Evolutionary conservation across 2,797 vertebrate genomes (phyloP), one percentile per base, ranked within the genome.

Genomic region (Mycteria americana): DNA sequence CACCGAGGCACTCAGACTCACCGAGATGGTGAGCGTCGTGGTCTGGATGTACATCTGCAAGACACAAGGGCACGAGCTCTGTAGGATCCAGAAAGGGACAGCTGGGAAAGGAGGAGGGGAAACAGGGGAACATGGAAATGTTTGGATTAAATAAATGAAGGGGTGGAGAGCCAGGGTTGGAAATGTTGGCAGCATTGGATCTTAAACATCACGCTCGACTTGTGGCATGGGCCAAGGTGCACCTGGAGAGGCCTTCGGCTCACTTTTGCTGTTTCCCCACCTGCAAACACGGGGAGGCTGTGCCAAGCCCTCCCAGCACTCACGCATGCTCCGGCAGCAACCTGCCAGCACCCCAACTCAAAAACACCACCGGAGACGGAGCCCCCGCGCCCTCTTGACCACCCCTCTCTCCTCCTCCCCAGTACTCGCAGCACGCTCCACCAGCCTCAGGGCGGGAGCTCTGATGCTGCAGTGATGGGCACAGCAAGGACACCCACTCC

Each of bases 41-140:
- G 99, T 99, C 98, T 99, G 99, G 98, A 99, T 99, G 95, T 99
- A 99, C 98, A 99, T 98, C 99, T 99, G 98, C 68, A 93, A 97
- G 93, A 87, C 60, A 96, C 57, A 88, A 95, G 57, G 41, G 22
- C 63, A 24, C 0, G 7, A 39, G 72, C n/a, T 3, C 45, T 4
- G 10, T 0, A 22, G 48, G 46, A 6, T 30, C 35, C 51, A 3
- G 3, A 27, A 59, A 43, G 11, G 41, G 23, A 33, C 76, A 30
- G 18, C 46, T 80, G 37, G 75, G 76, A 37, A 59, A 56, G 75
- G 48, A 59, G 45, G 22, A 63, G n/a, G 78, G 23, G 60, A 11
- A 63, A 43, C 0, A 6, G 33, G 43, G 25, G 17, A 80, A n/a
- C 0, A 3, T 25, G 73, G 57, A 27, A 7, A 53, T 0, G 6